phyloP scores from a whole-genome alignment of 2,113 vertebrate genomes.

The Okapia johnstoni region DNA sequence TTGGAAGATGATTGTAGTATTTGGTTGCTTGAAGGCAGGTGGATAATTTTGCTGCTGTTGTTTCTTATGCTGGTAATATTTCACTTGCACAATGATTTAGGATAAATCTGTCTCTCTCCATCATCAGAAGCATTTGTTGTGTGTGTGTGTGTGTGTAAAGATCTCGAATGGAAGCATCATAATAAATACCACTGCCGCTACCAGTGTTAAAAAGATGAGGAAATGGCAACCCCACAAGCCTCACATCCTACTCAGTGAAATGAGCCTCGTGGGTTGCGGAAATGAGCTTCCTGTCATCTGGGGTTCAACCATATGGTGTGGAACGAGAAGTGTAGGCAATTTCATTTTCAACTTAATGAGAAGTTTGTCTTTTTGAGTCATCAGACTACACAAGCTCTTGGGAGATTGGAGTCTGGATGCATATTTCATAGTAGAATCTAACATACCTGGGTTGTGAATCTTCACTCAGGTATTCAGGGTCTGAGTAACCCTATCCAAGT shows the following conservation, averaged over 20 bases:
- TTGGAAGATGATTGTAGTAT: neutral
- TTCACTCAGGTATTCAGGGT: neutral
- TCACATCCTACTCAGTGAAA: neutral
- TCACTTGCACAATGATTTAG: neutral
- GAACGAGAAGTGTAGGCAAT: neutral
- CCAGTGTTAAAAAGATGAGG: neutral
- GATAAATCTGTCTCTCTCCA: neutral
- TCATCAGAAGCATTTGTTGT: conserved; percentile 24
- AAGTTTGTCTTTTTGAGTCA: conserved; percentile 9
- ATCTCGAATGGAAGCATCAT: neutral
- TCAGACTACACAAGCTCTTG: neutral
- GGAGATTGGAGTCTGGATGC: neutral
- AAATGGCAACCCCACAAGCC: conserved; percentile 22
- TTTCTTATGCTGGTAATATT: neutral
- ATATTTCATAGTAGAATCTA: neutral
- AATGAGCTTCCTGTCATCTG: conserved; percentile 59
- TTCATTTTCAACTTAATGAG: conserved; percentile 51
- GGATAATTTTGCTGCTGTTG: neutral
- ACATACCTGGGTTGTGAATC: neutral
- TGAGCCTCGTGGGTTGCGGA: neutral
- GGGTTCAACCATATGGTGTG: conserved; percentile 29
- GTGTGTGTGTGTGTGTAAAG: neutral
- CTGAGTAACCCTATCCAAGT: neutral
- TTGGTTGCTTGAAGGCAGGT: neutral
- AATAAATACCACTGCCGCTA: neutral